These are phyloP conservation scores for Petrocephalus schoutedeni DNA, from an alignment of 2,797 vertebrate species.

Conservation along the genomic window DNA sequence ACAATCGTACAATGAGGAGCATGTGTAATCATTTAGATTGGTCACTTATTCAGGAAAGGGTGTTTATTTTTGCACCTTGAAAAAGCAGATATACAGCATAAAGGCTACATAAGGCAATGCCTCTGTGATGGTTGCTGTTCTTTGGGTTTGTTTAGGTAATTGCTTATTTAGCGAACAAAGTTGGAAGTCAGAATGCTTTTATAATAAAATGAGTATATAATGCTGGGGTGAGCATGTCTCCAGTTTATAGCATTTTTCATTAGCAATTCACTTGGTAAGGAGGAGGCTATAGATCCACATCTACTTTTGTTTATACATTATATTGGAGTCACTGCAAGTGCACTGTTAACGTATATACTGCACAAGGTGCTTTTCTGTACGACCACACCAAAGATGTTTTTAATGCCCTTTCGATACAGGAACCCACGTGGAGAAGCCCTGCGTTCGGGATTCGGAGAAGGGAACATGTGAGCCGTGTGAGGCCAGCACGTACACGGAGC, in stretches of 20 bases:
- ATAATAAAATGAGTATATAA: background rate
- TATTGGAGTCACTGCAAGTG: background rate
- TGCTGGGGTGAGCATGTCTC: background rate
- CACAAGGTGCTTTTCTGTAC: background rate
- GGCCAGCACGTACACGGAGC: slow-evolving; percentile 63
- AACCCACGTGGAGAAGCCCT: slow-evolving; percentile 58
- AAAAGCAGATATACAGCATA: too few species aligned
- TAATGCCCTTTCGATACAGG: slow-evolving; percentile 43
- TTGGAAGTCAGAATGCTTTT: background rate
- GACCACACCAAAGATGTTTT: background rate
- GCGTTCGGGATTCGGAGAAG: slow-evolving; percentile 46
- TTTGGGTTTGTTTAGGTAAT: background rate
- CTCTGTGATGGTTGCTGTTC: background rate
- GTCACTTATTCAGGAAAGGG: background rate
- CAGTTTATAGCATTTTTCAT: background rate
- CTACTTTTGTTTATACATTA: background rate
- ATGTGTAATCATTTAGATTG: background rate
- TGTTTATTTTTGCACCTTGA: too few species aligned
- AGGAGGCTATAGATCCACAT: background rate
- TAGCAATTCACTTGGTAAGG: background rate
- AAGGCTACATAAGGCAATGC: too few species aligned
- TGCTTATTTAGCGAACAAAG: background rate
- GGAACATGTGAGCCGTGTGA: slow-evolving; percentile 59
- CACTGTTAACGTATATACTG: background rate
- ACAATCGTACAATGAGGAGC: too few species aligned